phyloP scores from a whole-genome alignment of 2,113 vertebrate species.

The Australoheros scitulus region DNA sequence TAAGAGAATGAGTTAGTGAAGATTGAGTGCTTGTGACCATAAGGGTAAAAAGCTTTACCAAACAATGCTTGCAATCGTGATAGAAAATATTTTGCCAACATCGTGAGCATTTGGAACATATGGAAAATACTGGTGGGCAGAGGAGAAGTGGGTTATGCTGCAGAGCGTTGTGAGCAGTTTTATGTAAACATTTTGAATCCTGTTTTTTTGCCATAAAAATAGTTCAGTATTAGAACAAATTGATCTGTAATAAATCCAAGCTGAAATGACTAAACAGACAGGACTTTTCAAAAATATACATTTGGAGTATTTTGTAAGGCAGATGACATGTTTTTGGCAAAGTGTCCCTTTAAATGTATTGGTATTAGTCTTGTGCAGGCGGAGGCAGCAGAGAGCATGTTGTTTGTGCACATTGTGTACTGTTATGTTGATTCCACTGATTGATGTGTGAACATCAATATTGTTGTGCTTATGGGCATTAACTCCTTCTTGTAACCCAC shows the following conservation, averaged over 20 bases:
- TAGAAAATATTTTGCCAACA: background rate
- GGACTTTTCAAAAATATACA: background rate
- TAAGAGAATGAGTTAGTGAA: background rate
- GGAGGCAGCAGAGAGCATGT: background rate
- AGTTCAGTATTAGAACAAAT: background rate
- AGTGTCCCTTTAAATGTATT: conserved; percentile 2
- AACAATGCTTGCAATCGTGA: background rate
- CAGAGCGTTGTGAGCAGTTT: background rate
- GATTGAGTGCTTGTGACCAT: background rate
- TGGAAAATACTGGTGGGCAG: background rate
- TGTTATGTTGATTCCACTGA: conserved; percentile 4
- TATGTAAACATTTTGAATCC: background rate
- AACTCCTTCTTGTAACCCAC: background rate
- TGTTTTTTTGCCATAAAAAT: background rate
- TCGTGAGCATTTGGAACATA: background rate
- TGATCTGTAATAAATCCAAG: background rate
- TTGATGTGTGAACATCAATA: background rate
- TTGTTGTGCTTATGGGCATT: background rate
- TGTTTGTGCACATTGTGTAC: background rate
- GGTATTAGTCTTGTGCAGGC: background rate
- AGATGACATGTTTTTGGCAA: too few species aligned
- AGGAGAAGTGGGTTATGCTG: background rate
- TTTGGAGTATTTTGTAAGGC: too few species aligned
- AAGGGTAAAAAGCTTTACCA: background rate
- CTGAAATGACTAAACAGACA: background rate